phyloP scores from a whole-genome alignment of 2,888 invertebrate species.

The Agonopterix arenella region DNA sequence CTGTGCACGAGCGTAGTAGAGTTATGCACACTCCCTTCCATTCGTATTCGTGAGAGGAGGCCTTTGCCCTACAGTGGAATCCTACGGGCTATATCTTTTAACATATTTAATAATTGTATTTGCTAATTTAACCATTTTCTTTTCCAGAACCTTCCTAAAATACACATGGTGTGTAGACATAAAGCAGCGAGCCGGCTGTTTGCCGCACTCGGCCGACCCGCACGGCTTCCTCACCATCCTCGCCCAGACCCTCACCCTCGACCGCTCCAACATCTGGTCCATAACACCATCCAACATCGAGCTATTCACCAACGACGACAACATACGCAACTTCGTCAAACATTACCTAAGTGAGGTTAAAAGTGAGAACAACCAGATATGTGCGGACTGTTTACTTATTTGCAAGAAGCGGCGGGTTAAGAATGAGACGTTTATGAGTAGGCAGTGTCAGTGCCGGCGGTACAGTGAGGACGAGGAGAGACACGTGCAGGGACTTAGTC shows the following conservation, averaged over 20 bases:
- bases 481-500: constrained; percentile 78
- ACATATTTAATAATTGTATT: too few species aligned
- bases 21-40: too few species aligned
- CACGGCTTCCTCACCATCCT: constrained; percentile 86
- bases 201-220: constrained; percentile 92
- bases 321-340: constrained; percentile 82
- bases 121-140: not conserved
- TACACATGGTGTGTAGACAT: constrained; percentile 86
- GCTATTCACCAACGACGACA: constrained; percentile 84
- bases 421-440: not conserved
- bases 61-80: too few species aligned
- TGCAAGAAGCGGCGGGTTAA: constrained; percentile 26
- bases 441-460: constrained; percentile 26
- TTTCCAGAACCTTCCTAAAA: constrained; percentile 66
- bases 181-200: constrained; percentile 92
- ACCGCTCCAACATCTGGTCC: constrained; percentile 82
- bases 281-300: constrained; percentile 81
- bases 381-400: constrained; percentile 35
- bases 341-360: constrained; percentile 72
- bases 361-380: constrained; percentile 20
- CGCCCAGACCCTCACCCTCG: constrained; percentile 87
- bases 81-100: too few species aligned
- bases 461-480: constrained; percentile 62
- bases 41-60: too few species aligned
- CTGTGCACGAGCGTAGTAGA: too few species aligned